These are phyloP conservation scores for Choloepus hoffmanni DNA, from an alignment of 2,113 vertebrate genomes.

Conservation along the genomic window DNA sequence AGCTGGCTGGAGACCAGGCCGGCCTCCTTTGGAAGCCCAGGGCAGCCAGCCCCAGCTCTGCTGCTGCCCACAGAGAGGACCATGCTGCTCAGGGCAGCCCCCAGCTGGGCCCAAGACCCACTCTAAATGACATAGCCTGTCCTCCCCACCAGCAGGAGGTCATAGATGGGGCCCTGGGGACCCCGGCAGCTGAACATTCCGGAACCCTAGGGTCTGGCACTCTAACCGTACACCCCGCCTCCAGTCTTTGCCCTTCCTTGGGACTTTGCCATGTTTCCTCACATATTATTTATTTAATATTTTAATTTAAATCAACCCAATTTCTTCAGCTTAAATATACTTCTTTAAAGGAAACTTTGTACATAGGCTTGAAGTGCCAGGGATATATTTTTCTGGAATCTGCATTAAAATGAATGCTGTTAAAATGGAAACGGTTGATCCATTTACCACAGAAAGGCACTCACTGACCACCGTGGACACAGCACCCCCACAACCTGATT, in stretches of 20 bases:
- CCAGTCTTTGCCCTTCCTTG: background rate
- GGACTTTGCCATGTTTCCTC: no score
- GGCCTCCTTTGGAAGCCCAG: no score
- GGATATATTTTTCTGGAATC: background rate
- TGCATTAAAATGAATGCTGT: background rate
- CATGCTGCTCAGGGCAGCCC: no score
- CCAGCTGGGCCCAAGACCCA: background rate
- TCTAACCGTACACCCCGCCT: no score
- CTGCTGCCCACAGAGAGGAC: no score
- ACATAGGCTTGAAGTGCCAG: accelerated
- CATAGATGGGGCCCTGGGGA: background rate
- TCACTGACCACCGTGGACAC: background rate
- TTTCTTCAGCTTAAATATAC: no score
- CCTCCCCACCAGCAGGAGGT: no score
- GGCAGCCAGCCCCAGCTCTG: accelerated
- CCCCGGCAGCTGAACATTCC: accelerated
- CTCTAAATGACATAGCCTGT: background rate
- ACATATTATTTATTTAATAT: background rate
- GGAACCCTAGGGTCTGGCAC: accelerated
- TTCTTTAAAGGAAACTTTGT: background rate
- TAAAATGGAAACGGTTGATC: no score
- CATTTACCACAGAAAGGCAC: background rate
- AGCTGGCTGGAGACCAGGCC: accelerated
- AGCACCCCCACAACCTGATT: background rate
- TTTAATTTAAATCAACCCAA: background rate